These are phyloP conservation scores for Astreopora myriophthalma DNA, from an alignment of 64 coral and sea anemone species.

Conservation along the genomic window DNA sequence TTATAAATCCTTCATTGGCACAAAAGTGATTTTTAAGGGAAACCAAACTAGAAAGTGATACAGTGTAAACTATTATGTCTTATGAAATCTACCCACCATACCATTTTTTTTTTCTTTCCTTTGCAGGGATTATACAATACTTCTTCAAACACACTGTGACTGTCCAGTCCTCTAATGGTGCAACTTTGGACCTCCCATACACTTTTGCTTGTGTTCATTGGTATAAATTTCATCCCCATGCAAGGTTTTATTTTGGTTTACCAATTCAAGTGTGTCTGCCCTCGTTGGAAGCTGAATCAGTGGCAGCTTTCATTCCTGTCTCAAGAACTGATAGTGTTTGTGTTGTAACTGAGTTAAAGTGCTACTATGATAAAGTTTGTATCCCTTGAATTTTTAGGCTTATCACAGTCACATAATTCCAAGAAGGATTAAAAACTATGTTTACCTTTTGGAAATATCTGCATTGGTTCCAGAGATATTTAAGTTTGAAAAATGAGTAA, in stretches of 20 bases:
- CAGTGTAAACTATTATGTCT: background rate
- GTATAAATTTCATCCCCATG: constrained; percentile 16
- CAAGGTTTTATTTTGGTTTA: constrained; percentile 28
- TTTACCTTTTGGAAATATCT: too few relatives aligned
- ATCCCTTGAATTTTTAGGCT: too few relatives aligned
- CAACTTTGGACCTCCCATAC: background rate
- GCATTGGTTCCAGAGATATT: too few relatives aligned
- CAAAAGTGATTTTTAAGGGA: background rate
- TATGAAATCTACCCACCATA: background rate
- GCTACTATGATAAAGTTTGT: too few relatives aligned
- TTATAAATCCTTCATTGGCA: background rate
- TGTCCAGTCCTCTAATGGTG: background rate
- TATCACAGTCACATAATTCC: too few relatives aligned
- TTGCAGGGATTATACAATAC: constrained; percentile 34
- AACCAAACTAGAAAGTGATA: background rate
- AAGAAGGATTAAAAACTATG: too few relatives aligned
- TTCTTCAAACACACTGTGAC: constrained; percentile 41
- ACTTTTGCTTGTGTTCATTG: constrained; percentile 41
- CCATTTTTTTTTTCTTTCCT: background rate
- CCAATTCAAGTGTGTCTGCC: constrained; percentile 62
- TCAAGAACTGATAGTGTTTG: constrained; percentile 52
- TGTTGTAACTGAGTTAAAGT: constrained; percentile 19
- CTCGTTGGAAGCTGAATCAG: constrained; percentile 38
- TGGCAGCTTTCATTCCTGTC: constrained; percentile 62
- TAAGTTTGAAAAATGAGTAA: too few relatives aligned